Evolutionary conservation across 1,140 invertebrate genomes (phyloP), one percentile per base, ranked within the genome.

Genomic region (Temnothorax longispinosus): DNA sequence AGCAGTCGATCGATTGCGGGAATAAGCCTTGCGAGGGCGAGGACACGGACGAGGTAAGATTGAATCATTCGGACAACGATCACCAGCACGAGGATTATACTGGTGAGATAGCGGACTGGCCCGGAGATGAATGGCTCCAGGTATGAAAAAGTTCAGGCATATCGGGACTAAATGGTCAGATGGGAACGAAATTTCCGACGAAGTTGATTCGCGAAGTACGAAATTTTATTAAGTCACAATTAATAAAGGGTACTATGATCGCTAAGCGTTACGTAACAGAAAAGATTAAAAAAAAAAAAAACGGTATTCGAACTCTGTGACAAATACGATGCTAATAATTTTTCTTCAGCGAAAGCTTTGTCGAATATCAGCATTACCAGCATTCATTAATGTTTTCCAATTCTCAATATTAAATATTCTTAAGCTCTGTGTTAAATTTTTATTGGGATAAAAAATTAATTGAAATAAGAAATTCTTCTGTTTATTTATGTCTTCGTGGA

Each of bases 71-170:
- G 72, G 67, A 88, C 32, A 56, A 69, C 11, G 41, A 82, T 35
- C 60, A 81, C 15, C 21, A 88, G 38, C 47, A 86, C 35, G 47
- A 75, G n/a, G 87, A 90, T 81, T 89, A 92, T 62, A 89, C 86
- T 27, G 72, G n/a, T 21, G 87, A 91, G 15, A 72, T 56, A 7
- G 58, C 87, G 44, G 69, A 84, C 5, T n/a, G 13, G 8, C 86
- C 69, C 41, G 56, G 89, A 86, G 88, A 92, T 89, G 90, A 94
- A 93, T 93, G 92, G 94, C 84, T 89, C 90, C 93, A 95, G 94
- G 93, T 95, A 94, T 89, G 91, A 74, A 52, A 62, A 89, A 74
- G 21, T 52, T 56, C 3, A 52, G 47, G 13, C n/a, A 27, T 21
- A 50, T 50, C 1, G 44, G 41, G n/a, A 21, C 44, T 80, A 44